A percentile compares a stretch with the other conserved stretches of the same genome.
Conservation (phyloP, 2,113 vertebrate genomes). For the Candoia aspera region DNA sequence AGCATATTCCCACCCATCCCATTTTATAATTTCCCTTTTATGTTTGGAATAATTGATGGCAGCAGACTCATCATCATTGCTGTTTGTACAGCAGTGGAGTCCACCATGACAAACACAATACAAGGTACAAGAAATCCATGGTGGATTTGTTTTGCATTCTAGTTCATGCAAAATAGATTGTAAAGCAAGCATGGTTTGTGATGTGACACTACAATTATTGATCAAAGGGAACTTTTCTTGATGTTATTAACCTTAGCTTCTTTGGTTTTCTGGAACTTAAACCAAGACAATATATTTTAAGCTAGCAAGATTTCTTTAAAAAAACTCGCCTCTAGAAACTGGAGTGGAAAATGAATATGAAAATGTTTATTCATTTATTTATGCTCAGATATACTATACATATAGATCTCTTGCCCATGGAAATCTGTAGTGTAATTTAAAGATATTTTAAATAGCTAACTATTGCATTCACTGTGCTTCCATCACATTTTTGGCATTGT, state of each 20-base stretch:
- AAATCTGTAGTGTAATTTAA: not conserved
- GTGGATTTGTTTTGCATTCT: not conserved
- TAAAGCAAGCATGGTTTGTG: not conserved
- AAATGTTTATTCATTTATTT: not conserved
- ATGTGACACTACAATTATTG: not conserved
- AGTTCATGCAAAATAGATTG: not conserved
- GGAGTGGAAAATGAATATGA: not conserved
- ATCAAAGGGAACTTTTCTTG: not conserved
- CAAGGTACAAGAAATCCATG: not conserved
- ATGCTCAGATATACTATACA: not conserved
- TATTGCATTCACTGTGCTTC: not conserved
- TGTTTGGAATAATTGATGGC: not conserved
- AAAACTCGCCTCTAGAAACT: not conserved
- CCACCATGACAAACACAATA: not conserved
- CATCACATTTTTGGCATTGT: not conserved
- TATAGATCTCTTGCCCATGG: not conserved
- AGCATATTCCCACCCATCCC: too few species aligned
- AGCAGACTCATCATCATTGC: not conserved
- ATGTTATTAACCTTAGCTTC: not conserved
- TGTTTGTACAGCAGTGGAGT: not conserved
- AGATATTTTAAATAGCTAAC: not conserved
- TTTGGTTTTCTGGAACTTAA: not conserved
- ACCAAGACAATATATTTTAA: not conserved
- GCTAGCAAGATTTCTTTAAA: not conserved
- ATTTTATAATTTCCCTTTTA: not conserved